phyloP scores from a whole-genome alignment of 2,797 vertebrate genomes.

The Ceryle rudis region DNA sequence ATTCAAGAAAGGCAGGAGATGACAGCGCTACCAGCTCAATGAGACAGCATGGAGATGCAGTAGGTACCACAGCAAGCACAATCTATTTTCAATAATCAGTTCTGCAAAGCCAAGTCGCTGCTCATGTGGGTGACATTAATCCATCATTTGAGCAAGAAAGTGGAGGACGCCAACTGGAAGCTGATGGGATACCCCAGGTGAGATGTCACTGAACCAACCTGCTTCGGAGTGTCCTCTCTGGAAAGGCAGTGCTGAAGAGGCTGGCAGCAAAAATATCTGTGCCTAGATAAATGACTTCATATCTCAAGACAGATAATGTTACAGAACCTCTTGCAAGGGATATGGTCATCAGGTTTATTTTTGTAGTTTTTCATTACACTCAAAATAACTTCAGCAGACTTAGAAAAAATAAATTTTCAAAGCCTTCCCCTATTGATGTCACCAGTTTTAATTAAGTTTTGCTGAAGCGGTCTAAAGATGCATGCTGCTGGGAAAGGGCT shows the following conservation, averaged over 20 bases:
- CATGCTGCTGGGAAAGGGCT: not conserved
- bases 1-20: not conserved
- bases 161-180: not conserved
- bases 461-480: conserved; percentile 26
- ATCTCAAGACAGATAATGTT: conserved; percentile 53
- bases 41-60: not conserved
- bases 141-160: not conserved
- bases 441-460: conserved; percentile 67
- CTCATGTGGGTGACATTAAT: not conserved
- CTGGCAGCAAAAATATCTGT: conserved; percentile 13
- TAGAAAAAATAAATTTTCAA: conserved; percentile 65
- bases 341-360: conserved; percentile 67
- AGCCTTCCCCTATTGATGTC: conserved; percentile 44
- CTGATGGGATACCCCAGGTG: not conserved
- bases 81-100: not conserved
- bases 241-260: not conserved
- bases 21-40: not conserved
- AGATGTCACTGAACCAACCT: not conserved
- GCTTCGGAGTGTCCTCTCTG: not conserved
- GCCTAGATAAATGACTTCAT: conserved; percentile 52
- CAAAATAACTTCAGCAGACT: conserved; percentile 64
- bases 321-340: conserved; percentile 37
- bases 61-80: not conserved
- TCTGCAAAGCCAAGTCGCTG: not conserved
- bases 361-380: conserved; percentile 69